Evolutionary conservation across 2,888 invertebrate species (phyloP), one percentile per base, ranked within the genome.

Genomic region (Tryphoninae sp.): DNA sequence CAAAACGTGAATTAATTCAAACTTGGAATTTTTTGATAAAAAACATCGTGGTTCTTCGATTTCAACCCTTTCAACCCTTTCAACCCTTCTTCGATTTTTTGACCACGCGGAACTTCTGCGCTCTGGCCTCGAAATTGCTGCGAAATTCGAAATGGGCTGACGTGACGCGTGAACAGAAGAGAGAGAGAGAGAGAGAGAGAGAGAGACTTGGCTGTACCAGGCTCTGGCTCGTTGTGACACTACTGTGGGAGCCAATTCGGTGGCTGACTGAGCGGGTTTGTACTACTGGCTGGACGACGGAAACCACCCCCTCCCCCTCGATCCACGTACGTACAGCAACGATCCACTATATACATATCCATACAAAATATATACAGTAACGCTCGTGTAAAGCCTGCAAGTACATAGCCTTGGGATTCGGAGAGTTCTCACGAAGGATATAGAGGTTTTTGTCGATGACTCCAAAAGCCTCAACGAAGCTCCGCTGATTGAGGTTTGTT

Each of bases 181-280:
- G 26, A 26, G 33, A 19, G 55, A n/a, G 49, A 51, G 2, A 33
- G 49, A 59, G 26, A 26, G 26, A 26, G 26, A 26, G 26, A 26
- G 26, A 26, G 23, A 23, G 23, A 23, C 72, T 51, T 13, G 9
- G 62, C 8, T 33, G 42, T 61, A 13, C 61, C 61, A 33, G 33
- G 33, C 6, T 6, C 19, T 2, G n/a, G 59, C 13, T 40, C 23
- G 72, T 61, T 73, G 72, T 59, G 59, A 62, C 80, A 68, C 42
- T 68, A 62, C 13, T 9, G n/a, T 61, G 40, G 16, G 9, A 40
- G 33, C 62, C 72, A 77, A 77, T 77, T 77, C 80, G 67, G 45
- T 62, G 80, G 81, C 78, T 81, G 81, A 81, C 77, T 58, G 78
- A 59, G 78, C 81, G 68, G 64, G 73, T 78, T 81, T 71, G 77